Evolutionary conservation across 2,888 invertebrate species (phyloP).

Genomic region (Chloroclysta siterata): DNA sequence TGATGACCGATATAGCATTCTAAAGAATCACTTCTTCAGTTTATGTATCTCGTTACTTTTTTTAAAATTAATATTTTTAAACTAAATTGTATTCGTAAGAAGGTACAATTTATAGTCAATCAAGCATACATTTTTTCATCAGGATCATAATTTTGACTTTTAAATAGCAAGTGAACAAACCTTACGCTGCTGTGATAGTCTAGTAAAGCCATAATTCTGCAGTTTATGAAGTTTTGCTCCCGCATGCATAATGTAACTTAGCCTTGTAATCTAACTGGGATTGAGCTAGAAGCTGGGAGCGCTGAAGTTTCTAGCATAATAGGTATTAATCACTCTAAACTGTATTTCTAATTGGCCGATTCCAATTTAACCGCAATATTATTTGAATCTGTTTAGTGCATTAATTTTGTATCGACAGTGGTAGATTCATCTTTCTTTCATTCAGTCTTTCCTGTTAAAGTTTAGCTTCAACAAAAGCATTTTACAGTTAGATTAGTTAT

Average conservation of each 20-base stretch:
- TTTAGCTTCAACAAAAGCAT: no score
- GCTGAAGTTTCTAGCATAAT: slow-evolving; percentile 21
- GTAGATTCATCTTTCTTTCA: not conserved
- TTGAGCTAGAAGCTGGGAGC: slow-evolving; percentile 21
- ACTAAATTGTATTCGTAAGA: no score
- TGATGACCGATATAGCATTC: no score
- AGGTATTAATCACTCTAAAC: slow-evolving; percentile 17
- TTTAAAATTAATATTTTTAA: no score
- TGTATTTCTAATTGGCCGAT: slow-evolving; percentile 22
- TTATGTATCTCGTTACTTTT: no score
- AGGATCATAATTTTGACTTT: no score
- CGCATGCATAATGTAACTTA: slow-evolving; percentile 30
- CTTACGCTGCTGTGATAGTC: not conserved
- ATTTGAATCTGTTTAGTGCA: not conserved
- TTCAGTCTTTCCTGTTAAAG: no score
- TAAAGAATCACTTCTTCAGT: no score
- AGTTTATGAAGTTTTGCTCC: slow-evolving; percentile 28
- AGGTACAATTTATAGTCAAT: no score
- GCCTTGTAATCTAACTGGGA: slow-evolving; percentile 28
- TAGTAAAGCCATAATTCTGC: slow-evolving; percentile 24
- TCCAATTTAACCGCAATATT: slow-evolving; percentile 2
- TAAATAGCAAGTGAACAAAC: not conserved
- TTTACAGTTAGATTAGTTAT: no score
- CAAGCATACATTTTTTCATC: no score
- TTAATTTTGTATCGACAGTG: not conserved